Evolutionary conservation across 2,888 invertebrate species (phyloP).

Genomic region (Tridacna crocea): DNA sequence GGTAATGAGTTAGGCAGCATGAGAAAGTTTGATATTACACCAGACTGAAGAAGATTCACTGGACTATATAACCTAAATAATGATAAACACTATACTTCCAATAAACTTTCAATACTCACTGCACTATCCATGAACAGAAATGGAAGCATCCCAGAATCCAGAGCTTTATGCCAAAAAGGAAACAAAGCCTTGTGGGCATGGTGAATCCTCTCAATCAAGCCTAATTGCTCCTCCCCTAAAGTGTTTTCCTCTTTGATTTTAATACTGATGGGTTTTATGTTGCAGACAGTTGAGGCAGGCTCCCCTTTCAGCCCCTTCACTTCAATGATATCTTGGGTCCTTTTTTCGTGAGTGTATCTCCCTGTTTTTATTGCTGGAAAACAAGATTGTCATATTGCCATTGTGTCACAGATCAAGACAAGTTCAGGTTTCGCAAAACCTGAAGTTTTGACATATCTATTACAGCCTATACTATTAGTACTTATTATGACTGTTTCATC

Average conservation of each 20-base stretch:
- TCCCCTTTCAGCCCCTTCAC: constrained; percentile 73
- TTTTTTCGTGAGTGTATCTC: constrained; percentile 80
- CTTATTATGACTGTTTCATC: too few relatives aligned
- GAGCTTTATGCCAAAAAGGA: constrained; percentile 40
- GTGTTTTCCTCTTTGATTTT: not conserved
- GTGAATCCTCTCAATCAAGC: constrained; percentile 44
- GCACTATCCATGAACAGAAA: not conserved
- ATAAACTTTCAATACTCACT: not conserved
- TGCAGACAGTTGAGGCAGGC: constrained; percentile 5
- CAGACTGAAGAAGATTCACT: too few relatives aligned
- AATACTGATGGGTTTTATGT: not conserved
- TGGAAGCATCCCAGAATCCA: constrained; percentile 38
- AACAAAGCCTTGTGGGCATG: constrained; percentile 55
- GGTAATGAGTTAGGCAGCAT: not conserved
- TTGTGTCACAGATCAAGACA: too few relatives aligned
- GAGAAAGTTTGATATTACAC: too few relatives aligned
- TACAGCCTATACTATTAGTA: too few relatives aligned
- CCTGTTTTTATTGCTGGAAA: constrained; percentile 82
- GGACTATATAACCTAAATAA: too few relatives aligned
- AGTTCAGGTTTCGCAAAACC: too few relatives aligned
- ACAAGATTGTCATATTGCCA: constrained; percentile 7
- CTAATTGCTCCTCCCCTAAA: constrained; percentile 33
- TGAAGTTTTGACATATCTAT: too few relatives aligned
- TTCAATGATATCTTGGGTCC: constrained; percentile 80
- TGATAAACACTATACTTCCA: too few relatives aligned